Evolutionary conservation across 2,113 vertebrate species (phyloP).

Genomic region (Epinephelus lanceolatus): DNA sequence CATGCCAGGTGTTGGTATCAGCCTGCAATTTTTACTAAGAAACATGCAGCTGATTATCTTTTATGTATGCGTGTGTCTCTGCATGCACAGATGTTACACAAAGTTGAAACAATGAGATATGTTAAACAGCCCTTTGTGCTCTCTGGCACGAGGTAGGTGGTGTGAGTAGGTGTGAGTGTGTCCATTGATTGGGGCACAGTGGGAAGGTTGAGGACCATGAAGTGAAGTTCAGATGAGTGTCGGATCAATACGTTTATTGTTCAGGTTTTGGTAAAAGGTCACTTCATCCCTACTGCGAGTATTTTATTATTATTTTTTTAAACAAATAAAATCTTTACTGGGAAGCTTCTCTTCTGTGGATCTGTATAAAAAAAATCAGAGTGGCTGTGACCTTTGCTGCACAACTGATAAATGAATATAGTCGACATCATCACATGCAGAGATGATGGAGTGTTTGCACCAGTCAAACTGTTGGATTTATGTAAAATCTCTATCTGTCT

Average conservation of each 20-base stretch:
- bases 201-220: conserved; percentile 31
- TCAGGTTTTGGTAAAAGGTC: conserved; percentile 62
- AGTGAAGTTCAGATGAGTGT: conserved; percentile 48
- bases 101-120: conserved; percentile 8
- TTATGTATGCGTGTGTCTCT: neutral
- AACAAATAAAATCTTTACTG: conserved; percentile 37
- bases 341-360: conserved; percentile 38
- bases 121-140: conserved; percentile 23
- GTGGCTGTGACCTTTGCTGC: conserved; percentile 60
- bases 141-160: neutral
- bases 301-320: conserved; percentile 23
- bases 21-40: conserved; percentile 30
- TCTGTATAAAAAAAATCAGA: conserved; percentile 44
- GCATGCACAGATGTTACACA: neutral
- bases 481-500: neutral
- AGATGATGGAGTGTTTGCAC: neutral
- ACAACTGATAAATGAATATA: conserved; percentile 46
- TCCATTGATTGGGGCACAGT: conserved; percentile 24
- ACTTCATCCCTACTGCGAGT: conserved; percentile 39
- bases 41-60: conserved; percentile 29
- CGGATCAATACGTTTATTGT: conserved; percentile 55
- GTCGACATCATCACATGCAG: conserved; percentile 15
- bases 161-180: conserved; percentile 4
- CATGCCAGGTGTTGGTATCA: conserved; percentile 44
- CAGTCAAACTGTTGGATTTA: neutral